Base-by-base conservation (phyloP, 1,140 invertebrate genomes). In the Macrostomum lignano region DNA sequence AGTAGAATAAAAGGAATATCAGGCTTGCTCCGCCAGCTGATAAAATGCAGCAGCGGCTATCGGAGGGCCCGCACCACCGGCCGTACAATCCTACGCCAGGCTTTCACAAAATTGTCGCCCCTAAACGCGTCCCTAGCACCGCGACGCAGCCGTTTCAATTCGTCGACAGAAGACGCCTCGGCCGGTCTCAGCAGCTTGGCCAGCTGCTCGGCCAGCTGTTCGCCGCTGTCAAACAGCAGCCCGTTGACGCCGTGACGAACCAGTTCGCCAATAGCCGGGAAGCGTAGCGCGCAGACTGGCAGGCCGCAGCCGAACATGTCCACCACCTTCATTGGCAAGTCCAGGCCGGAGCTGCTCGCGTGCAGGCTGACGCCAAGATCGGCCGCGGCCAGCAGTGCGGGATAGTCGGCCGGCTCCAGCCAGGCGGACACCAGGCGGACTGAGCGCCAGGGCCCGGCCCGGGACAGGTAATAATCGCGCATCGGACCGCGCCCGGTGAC, bases 311-410 rank as follows among this genome's bases (percentile, higher is more conserved):
- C 24, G 20, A 21, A 21, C 19, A 33, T n/a, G 19, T 33, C 81
- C 6, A 88, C 91, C 67, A 91, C 93, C 66, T 98, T 98, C 88
- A 98, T 98, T 0, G 91, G 91, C 28, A 98, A 62, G 64, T 98
- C 91, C 17, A 96, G 58, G 5, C 82, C 84, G 57, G 82, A 93
- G 2, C 84, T 86, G 38, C 86, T 94, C 25, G 67, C 79, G 46
- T 98, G 91, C 1, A 98, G 61, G 51, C 74, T 79, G 0, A 98
- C 72, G 2, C 91, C 91, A 20, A 98, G 58, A 61, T 98, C 84
- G 33, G 81, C 79, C 48, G 69, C 71, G 6, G 72, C 79, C 5
- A 36, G 11, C 3, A 36, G 14, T 7, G 7, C 4, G 0, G 81
- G 79, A 62, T 98, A 98, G 52, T 96, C 86, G 46, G 72, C 66